phyloP scores from a whole-genome alignment of 2,888 invertebrate species.

The Drosophila maculinotata region DNA sequence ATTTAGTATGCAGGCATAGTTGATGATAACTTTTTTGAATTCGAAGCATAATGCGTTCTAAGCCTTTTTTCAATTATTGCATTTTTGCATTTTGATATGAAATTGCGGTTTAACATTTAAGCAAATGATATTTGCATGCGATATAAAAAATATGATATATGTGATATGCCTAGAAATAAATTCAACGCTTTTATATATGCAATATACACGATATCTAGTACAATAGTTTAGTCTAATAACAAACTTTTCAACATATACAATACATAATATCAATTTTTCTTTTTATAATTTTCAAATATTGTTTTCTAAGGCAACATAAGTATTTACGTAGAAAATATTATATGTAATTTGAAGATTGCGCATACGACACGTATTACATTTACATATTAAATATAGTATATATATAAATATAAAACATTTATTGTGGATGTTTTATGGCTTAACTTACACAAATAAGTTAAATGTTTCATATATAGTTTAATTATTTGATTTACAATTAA shows the following conservation, averaged over 20 bases:
- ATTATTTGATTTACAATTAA: slow-evolving; percentile 50
- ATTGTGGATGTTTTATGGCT: slow-evolving; percentile 24
- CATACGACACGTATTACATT: slow-evolving; percentile 50
- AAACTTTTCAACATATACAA: slow-evolving; percentile 64
- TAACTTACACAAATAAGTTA: slow-evolving; percentile 46
- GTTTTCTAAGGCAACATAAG: slow-evolving; percentile 64
- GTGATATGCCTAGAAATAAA: slow-evolving; percentile 77
- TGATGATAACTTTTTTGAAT: slow-evolving; percentile 25
- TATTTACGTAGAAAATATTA: slow-evolving; percentile 24
- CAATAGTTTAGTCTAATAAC: slow-evolving; percentile 55
- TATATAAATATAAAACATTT: slow-evolving; percentile 69
- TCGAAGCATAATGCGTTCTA: slow-evolving; percentile 46
- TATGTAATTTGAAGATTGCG: slow-evolving; percentile 57
- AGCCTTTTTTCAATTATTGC: slow-evolving; percentile 39
- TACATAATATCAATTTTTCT: slow-evolving; percentile 60
- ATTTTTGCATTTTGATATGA: slow-evolving; percentile 67
- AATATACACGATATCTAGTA: slow-evolving; percentile 33
- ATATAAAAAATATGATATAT: slow-evolving; percentile 63
- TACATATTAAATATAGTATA: slow-evolving; percentile 25
- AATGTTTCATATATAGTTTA: slow-evolving; percentile 45
- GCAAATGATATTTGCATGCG: slow-evolving; percentile 64
- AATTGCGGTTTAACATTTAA: slow-evolving; percentile 44
- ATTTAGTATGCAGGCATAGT: slow-evolving; percentile 29
- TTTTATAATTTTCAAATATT: slow-evolving; percentile 1
- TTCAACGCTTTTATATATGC: slow-evolving; percentile 66